phyloP scores from a whole-genome alignment of 2,888 invertebrate species.

The Argynnis bischoffii region DNA sequence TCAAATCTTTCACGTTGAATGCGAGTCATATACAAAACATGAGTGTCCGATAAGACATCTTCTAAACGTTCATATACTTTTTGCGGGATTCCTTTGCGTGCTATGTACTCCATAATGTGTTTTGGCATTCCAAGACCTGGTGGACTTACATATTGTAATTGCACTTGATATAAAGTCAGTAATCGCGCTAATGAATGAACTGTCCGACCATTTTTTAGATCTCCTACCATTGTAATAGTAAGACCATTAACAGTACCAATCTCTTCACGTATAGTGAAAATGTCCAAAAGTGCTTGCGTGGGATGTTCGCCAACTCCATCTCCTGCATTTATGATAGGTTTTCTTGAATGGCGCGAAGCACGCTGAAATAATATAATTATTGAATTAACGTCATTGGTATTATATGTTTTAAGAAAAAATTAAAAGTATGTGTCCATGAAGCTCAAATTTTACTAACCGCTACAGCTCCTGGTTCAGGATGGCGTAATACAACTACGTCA shows the following conservation, averaged over 20 bases:
- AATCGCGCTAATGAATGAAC: conserved; percentile 98
- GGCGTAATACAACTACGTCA: conserved; percentile 96
- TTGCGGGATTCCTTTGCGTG: conserved; percentile 90
- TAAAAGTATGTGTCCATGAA: background rate
- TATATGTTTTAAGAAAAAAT: background rate
- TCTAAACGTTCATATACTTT: conserved; percentile 88
- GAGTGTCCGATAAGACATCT: conserved; percentile 94
- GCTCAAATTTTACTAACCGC: conserved; percentile 80
- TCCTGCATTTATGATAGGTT: conserved; percentile 98
- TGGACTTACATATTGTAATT: conserved; percentile 95
- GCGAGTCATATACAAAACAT: conserved; percentile 99
- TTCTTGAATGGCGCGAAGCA: conserved; percentile 91
- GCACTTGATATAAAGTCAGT: conserved; percentile 96
- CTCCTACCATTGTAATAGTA: conserved; percentile 98
- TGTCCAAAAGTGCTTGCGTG: conserved; percentile 97
- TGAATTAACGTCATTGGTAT: background rate
- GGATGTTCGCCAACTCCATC: conserved; percentile 99
- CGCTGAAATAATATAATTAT: conserved; percentile 76
- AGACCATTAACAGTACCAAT: conserved; percentile 99
- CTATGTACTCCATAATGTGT: conserved; percentile 90
- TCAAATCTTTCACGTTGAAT: conserved; percentile 97
- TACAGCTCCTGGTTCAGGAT: conserved; percentile 96
- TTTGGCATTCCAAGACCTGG: conserved; percentile 94
- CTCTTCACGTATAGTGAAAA: conserved; percentile 99
- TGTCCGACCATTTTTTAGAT: conserved; percentile 98